Evolutionary conservation across 2,797 vertebrate genomes (phyloP), one percentile per base, ranked within the genome.

Genomic region (Atherinosoma microstoma): DNA sequence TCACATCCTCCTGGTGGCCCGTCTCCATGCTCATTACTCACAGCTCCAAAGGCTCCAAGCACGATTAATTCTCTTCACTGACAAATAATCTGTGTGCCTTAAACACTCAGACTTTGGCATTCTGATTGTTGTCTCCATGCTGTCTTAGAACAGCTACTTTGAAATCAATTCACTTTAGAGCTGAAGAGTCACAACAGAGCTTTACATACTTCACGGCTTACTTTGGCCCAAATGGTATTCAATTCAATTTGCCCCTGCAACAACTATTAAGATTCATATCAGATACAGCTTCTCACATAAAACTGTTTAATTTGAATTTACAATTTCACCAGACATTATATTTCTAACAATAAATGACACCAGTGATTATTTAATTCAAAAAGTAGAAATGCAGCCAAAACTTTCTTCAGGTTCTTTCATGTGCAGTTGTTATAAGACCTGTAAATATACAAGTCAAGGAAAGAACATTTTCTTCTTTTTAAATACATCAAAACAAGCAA

Each of bases 21-120:
- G 49, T 81, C 76, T 86, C 78, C 81, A 79, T 84, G 51, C 78
- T 84, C 89, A 89, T 90, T 85, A 86, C 71, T 84, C 78, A 76
- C 62, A 76, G 76, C 79, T 88, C 78, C 61, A 78, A 80, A 78
- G 71, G 53, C 74, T 86, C 70, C 54, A 27, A 66, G 79, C 78
- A 68, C 85, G 70, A 90, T 89, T 89, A 87, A 83, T 87, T 88
- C 86, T 78, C 57, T 75, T 76, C 76, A 22, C 73, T 64, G 75
- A 79, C 76, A 90, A 88, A 90, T 86, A 85, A 83, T 83, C 84
- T 82, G 65, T 65, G 58, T 38, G 57, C 76, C 80, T 80, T 84
- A 76, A 84, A 80, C 73, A 66, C 81, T 77, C 75, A 58, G 64
- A 49, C 80, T 67, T 30, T 36, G 32, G 59, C 58, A 60, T 32